Evolutionary conservation across 2,797 vertebrate genomes (phyloP).

Genomic region (Eurystomus glaucurus): DNA sequence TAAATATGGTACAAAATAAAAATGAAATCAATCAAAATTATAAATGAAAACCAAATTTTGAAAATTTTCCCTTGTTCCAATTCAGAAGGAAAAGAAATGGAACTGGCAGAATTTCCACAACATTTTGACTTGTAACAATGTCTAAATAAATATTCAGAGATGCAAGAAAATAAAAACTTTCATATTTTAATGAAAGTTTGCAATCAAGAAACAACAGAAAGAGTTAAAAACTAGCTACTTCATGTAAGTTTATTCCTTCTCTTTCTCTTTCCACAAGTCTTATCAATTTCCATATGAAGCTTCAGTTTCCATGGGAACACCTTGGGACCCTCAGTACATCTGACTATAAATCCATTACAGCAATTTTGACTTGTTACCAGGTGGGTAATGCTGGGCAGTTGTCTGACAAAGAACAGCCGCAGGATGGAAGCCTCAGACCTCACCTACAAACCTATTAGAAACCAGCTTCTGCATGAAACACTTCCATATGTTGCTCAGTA

Average conservation of each 20-base stretch:
- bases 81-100: background rate
- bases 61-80: background rate
- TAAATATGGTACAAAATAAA: background rate
- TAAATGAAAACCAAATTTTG: background rate
- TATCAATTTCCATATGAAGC: slow-evolving; percentile 74
- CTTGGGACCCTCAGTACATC: slow-evolving; percentile 73
- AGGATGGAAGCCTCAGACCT: background rate
- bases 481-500: background rate
- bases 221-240: background rate
- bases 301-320: slow-evolving; percentile 68
- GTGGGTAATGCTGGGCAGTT: slow-evolving; percentile 9
- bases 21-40: background rate
- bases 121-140: background rate
- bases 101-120: background rate
- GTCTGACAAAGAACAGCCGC: background rate
- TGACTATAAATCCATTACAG: slow-evolving; percentile 80
- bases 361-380: slow-evolving; percentile 71
- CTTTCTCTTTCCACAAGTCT: slow-evolving; percentile 10
- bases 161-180: background rate
- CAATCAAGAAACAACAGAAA: background rate
- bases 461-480: background rate
- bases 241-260: background rate
- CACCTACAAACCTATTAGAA: background rate
- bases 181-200: background rate
- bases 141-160: background rate